These are phyloP conservation scores for Natrix natrix DNA, from an alignment of 2,797 vertebrate genomes.

Conservation along the genomic window DNA sequence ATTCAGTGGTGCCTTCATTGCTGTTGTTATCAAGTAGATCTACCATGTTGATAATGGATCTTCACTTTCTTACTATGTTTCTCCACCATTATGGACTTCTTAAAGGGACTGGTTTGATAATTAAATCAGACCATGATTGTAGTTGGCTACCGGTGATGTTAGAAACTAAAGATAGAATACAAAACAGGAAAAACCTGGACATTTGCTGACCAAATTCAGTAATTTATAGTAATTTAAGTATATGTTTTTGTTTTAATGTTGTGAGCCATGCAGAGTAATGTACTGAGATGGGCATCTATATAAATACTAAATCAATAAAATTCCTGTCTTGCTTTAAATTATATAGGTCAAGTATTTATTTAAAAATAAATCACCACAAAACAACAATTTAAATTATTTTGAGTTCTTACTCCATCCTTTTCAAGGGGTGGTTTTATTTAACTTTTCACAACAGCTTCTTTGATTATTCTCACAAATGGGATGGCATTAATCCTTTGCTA, in stretches of 20 bases:
- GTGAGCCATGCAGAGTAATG: neutral
- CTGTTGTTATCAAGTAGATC: neutral
- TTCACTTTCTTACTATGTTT: neutral
- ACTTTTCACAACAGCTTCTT: slow-evolving; percentile 1
- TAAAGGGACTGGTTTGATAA: neutral
- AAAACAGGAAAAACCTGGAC: neutral
- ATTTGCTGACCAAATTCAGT: neutral
- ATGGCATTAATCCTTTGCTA: neutral
- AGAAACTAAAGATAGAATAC: neutral
- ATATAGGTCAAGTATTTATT: neutral
- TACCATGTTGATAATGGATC: neutral
- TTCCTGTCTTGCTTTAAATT: neutral
- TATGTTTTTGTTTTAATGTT: neutral
- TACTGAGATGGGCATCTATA: neutral
- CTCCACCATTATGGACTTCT: neutral
- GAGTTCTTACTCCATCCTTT: neutral
- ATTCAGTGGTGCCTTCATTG: neutral
- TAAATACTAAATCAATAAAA: neutral
- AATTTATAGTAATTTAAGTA: neutral
- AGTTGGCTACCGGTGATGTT: neutral
- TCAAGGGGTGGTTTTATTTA: neutral
- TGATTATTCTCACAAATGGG: neutral
- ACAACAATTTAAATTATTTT: neutral
- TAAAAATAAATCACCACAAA: neutral
- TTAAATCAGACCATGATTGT: neutral